phyloP scores from a whole-genome alignment of 1,140 invertebrate genomes.

The Matsumurasca onukii region DNA sequence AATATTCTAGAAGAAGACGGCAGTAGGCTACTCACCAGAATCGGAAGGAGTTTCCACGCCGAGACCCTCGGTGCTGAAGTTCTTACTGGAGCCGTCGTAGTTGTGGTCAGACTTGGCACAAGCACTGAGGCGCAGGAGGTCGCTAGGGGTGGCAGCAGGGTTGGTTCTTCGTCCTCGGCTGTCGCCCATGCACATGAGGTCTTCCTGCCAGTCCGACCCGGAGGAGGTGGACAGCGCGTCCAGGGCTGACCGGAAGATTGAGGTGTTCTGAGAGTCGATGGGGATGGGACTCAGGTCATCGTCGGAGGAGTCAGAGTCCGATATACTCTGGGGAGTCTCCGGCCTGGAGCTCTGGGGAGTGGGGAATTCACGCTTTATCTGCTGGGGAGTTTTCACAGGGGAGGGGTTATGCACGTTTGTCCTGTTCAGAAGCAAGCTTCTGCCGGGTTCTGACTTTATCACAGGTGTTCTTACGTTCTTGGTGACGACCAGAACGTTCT shows the following conservation, averaged over 20 bases:
- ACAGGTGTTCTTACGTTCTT: background rate
- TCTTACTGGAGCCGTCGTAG: constrained; percentile 41
- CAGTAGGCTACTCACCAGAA: constrained; percentile 84
- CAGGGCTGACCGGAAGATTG: background rate
- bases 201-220: background rate
- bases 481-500: constrained; percentile 36
- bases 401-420: constrained; percentile 48
- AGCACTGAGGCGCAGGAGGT: constrained; percentile 41
- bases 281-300: constrained; percentile 16
- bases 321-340: constrained; percentile 33
- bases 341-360: constrained; percentile 29
- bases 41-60: constrained; percentile 82
- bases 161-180: background rate
- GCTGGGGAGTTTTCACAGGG: constrained; percentile 14
- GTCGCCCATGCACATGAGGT: background rate
- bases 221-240: background rate
- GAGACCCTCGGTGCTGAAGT: constrained; percentile 57
- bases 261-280: constrained; percentile 29
- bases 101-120: constrained; percentile 29
- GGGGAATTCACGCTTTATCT: constrained; percentile 39
- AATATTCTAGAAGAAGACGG: no score
- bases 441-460: constrained; percentile 22
- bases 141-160: constrained; percentile 6
- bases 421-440: constrained; percentile 46
- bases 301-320: constrained; percentile 32